These are phyloP conservation scores for Anoplolepis gracilipes DNA, from an alignment of 1,140 invertebrate species.

Conservation along the genomic window DNA sequence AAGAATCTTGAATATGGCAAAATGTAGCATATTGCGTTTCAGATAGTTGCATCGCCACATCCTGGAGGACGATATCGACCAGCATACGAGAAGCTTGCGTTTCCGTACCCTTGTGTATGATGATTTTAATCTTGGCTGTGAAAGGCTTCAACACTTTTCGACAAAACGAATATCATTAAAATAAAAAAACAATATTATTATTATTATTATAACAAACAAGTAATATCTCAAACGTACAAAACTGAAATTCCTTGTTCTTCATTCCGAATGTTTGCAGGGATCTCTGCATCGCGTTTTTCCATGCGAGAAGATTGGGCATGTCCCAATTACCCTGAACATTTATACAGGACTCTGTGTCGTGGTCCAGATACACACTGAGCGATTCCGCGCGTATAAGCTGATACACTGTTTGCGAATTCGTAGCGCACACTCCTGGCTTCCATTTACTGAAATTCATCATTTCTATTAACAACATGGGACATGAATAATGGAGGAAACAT, in stretches of 20 bases:
- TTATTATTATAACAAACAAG: background rate
- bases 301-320: constrained; percentile 87
- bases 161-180: constrained; percentile 31
- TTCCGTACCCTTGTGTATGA: constrained; percentile 91
- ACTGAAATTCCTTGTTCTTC: constrained; percentile 91
- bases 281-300: constrained; percentile 90
- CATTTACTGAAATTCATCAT: constrained; percentile 88
- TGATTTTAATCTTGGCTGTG: constrained; percentile 92
- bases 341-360: constrained; percentile 85
- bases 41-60: constrained; percentile 91
- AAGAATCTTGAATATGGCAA: constrained; percentile 88
- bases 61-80: constrained; percentile 92
- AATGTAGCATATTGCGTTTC: constrained; percentile 91
- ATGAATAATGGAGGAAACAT: background rate
- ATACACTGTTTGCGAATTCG: constrained; percentile 89
- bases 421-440: constrained; percentile 90
- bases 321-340: constrained; percentile 86
- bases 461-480: background rate
- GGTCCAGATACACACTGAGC: constrained; percentile 92
- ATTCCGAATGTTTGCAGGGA: constrained; percentile 92
- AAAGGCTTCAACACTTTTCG: constrained; percentile 90
- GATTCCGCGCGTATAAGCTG: constrained; percentile 93
- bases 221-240: constrained; percentile 87
- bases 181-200: background rate
- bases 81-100: constrained; percentile 90